Base-by-base conservation (phyloP, 2,888 invertebrate genomes). In the Pammene aurita region DNA sequence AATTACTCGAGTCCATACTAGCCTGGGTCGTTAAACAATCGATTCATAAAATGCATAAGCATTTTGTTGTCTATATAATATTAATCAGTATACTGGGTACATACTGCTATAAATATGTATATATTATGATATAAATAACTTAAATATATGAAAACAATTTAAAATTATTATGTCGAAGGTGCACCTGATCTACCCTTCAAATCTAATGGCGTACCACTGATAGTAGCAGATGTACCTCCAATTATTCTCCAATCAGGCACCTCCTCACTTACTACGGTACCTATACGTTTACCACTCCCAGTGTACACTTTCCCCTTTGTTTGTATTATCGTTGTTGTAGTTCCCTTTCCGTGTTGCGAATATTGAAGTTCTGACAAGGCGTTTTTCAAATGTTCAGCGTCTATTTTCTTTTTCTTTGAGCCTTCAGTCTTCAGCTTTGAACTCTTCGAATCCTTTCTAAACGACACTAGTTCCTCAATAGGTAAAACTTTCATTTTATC, bases 171-270 rank as follows among this genome's bases (percentile, higher is more conserved):
- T 26, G 1, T 4, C 26, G 26, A 26, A 26, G 26, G 26, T 26
- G 26, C 26, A 26, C 80, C 83, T 18, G 84, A 85, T 71, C 90
- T 83, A 0, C 89, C 90, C 72, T 78, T 89, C 52, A 75, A 82
- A 65, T 74, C 85, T 1, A 92, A 60, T 13, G 90, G 88, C 1
- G 83, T 78, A 0, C 91, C 91, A 72, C 89, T 91, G 6, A 85
- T 81, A 0, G 85, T 88, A 0, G 90, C 91, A 7, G 88, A 78
- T 26, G 76, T 78, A 0, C 91, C 91, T 4, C 91, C 91, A 41
- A 92, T 81, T 9, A 92, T 90, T 71, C 86, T 84, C 68, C 80
- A 82, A 42, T 75, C 81, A n/a, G 79, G 83, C 11, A 38, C 57
- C 2, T 74, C 79, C 10, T 67, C 76, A 65, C 62, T 50, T 26